Conservation (phyloP, 2,797 vertebrate species). For the Sebastes steindachneri region DNA sequence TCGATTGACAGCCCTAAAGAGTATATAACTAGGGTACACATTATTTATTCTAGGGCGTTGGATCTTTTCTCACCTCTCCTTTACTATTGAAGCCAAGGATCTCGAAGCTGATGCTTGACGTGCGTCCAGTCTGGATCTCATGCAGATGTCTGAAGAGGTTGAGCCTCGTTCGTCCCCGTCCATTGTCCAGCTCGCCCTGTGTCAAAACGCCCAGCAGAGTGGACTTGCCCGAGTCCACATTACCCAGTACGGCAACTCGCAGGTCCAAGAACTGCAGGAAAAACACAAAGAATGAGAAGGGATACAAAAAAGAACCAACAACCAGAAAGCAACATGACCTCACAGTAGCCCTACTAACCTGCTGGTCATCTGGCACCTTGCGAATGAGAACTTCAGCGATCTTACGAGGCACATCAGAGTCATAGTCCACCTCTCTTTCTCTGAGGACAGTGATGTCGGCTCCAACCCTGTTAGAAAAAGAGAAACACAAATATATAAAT, state of each 20-base stretch:
- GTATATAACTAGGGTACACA: neutral
- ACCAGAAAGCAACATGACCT: neutral
- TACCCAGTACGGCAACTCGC: constrained; percentile 95
- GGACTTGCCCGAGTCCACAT: constrained; percentile 97
- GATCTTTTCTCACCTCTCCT: constrained; percentile 88
- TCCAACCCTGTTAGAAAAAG: constrained; percentile 86
- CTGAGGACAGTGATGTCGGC: constrained; percentile 94
- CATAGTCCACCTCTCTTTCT: constrained; percentile 93
- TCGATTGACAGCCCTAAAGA: no score
- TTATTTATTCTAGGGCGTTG: neutral
- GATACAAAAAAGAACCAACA: neutral
- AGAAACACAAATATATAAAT: neutral
- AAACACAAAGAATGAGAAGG: neutral
- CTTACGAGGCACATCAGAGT: constrained; percentile 88
- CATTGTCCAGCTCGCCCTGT: constrained; percentile 97
- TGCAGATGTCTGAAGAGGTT: constrained; percentile 98
- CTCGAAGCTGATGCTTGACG: constrained; percentile 98
- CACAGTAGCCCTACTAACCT: constrained; percentile 80
- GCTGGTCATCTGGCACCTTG: constrained; percentile 98
- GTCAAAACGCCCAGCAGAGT: constrained; percentile 96
- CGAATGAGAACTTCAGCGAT: constrained; percentile 96
- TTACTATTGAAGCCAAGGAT: constrained; percentile 99
- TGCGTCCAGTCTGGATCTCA: constrained; percentile 97
- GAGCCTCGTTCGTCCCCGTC: constrained; percentile 93
- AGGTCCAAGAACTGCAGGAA: constrained; percentile 90